Evolutionary conservation across 1,140 invertebrate species (phyloP).

Genomic region (Leguminivora glycinivorella): DNA sequence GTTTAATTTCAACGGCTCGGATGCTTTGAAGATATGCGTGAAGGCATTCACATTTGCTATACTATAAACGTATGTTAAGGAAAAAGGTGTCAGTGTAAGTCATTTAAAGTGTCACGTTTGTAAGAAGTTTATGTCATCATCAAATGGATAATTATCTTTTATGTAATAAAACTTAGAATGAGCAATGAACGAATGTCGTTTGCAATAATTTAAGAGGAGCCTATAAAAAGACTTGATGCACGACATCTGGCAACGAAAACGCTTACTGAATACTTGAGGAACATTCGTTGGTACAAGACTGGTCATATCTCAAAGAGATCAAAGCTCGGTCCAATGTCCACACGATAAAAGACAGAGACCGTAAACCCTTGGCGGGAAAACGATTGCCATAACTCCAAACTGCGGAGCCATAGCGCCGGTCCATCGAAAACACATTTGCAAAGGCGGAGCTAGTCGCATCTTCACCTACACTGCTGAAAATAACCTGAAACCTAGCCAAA

Average conservation of each 20-base stretch:
- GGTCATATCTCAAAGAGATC: conserved; percentile 5
- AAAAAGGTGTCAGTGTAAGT: not conserved
- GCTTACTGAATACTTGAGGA: not conserved
- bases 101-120: not conserved
- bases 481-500: not conserved
- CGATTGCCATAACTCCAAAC: conserved; percentile 35
- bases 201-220: not conserved
- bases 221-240: not conserved
- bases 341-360: conserved; percentile 14
- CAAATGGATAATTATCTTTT: not conserved
- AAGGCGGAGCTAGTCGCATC: conserved; percentile 42
- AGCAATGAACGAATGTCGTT: not conserved
- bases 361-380: conserved; percentile 38
- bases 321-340: conserved; percentile 10
- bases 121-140: not conserved
- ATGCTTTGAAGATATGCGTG: not conserved
- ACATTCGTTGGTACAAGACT: not conserved
- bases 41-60: not conserved
- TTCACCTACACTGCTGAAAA: not conserved
- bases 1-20: not conserved
- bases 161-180: not conserved
- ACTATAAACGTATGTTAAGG: not conserved
- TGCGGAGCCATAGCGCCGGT: conserved; percentile 39
- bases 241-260: not conserved
- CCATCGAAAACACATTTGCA: conserved; percentile 70